Evolutionary conservation across 2,888 invertebrate species (phyloP), one percentile per base, ranked within the genome.

Genomic region (Cremastobaeus sp.): DNA sequence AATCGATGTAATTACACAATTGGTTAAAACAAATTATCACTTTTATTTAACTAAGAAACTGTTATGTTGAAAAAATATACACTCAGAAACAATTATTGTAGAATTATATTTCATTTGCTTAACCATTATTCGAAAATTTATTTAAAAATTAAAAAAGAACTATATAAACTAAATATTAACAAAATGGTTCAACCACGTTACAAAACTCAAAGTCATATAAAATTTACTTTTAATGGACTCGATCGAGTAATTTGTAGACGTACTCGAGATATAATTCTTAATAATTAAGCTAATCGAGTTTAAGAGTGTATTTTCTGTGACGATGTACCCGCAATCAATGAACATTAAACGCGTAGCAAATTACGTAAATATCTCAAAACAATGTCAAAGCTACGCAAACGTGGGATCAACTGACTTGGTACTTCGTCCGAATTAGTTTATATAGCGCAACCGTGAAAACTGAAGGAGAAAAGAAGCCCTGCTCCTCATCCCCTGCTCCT

Each of bases 341-440:
- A 14, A 18, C 15, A 20, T 15, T 20, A 18, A 52, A 6, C 60
- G 43, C 72, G 65, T 47, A 54, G 59, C 35, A 43, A 68, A 64
- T 39, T 25, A 70, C 32, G 66, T 71, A 68, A 64, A 62, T 50
- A 12, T 54, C 17, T 62, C 8, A n/a, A 35, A 62, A 66, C 62
- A 52, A 52, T 48, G 64, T 60, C 54, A 39, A 71, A 71, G 59
- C 47, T 43, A 76, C 48, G 76, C 77, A 78, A 82, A 81, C 79
- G 60, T 75, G 72, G 78, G 77, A 79, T 81, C 79, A 81, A 86
- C 86, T 86, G 86, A 77, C 73, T 81, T 79, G 65, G 66, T 64
- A 57, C 69, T 75, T 45, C 65, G 71, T 65, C 59, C 72, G 73
- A 78, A 85, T 84, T 83, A 82, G 82, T 82, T 86, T 86, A 86